Evolutionary conservation across 2,888 invertebrate genomes (phyloP).

Genomic region (Laspeyria flexula): DNA sequence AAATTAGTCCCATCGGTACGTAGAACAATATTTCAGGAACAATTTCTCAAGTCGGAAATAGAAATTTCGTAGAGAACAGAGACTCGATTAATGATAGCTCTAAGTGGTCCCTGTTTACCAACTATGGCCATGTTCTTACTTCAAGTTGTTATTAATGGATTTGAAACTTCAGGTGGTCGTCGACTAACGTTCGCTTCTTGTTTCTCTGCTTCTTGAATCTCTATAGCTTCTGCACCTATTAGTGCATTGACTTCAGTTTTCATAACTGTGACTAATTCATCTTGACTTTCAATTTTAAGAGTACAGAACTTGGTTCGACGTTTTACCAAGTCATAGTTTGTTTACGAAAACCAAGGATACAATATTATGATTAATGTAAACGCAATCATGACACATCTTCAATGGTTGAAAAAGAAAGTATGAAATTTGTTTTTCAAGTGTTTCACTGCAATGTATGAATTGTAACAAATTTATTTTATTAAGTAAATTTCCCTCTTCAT

Average conservation of each 20-base stretch:
- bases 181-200: neutral
- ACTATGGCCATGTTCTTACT: constrained; percentile 17
- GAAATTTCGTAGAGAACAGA: constrained; percentile 47
- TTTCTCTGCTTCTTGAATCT: neutral
- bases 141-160: constrained; percentile 35
- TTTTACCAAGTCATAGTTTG: no score
- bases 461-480: no score
- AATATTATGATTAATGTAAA: no score
- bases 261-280: no score
- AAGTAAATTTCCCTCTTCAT: no score
- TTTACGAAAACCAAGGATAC: no score
- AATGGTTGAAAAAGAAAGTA: no score
- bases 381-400: no score
- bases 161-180: constrained; percentile 28
- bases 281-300: no score
- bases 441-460: no score
- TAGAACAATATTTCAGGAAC: constrained; percentile 53
- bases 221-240: neutral
- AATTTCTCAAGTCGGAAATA: constrained; percentile 56
- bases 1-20: constrained; percentile 33
- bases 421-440: no score
- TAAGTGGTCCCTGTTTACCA: constrained; percentile 42
- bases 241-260: neutral
- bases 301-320: no score
- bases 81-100: constrained; percentile 53